These are phyloP conservation scores for Geophilus truncorum DNA, from an alignment of 2,888 invertebrate genomes.

Conservation along the genomic window DNA sequence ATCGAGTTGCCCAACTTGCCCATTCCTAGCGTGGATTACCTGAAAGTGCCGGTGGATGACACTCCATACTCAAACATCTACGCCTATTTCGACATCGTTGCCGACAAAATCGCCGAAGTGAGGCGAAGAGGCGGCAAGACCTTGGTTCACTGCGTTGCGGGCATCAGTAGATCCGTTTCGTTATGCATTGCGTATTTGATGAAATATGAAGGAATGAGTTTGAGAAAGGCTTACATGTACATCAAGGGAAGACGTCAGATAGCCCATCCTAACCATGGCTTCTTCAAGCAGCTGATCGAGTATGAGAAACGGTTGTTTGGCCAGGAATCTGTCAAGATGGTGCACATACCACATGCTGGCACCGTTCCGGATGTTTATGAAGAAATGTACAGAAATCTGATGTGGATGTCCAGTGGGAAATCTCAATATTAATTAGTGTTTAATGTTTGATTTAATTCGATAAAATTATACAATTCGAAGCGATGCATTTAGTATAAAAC, in stretches of 20 bases:
- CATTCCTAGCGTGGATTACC: slow-evolving; percentile 55
- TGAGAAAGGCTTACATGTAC: slow-evolving; percentile 72
- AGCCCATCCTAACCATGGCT: slow-evolving; percentile 83
- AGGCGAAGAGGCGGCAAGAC: slow-evolving; percentile 64
- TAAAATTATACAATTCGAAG: neutral
- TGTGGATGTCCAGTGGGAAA: slow-evolving; percentile 28
- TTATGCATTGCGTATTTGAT: slow-evolving; percentile 84
- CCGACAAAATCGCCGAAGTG: slow-evolving; percentile 70
- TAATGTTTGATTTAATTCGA: neutral
- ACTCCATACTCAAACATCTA: slow-evolving; percentile 66
- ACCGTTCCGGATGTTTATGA: slow-evolving; percentile 73
- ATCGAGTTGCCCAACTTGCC: slow-evolving; percentile 65
- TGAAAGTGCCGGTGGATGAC: slow-evolving; percentile 69
- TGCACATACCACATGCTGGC: slow-evolving; percentile 63
- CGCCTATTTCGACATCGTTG: slow-evolving; percentile 67
- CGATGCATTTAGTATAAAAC: too few relatives aligned
- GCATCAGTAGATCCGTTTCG: slow-evolving; percentile 78
- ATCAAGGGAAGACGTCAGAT: slow-evolving; percentile 68
- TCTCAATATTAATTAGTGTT: neutral
- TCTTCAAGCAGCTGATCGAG: slow-evolving; percentile 81
- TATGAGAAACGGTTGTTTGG: slow-evolving; percentile 69
- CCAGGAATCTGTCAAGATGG: slow-evolving; percentile 66
- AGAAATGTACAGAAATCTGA: slow-evolving; percentile 40
- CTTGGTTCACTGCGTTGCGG: slow-evolving; percentile 84
- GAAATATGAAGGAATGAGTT: slow-evolving; percentile 71